Conservation (phyloP, 2,113 vertebrate genomes). For the Mugil cephalus region DNA sequence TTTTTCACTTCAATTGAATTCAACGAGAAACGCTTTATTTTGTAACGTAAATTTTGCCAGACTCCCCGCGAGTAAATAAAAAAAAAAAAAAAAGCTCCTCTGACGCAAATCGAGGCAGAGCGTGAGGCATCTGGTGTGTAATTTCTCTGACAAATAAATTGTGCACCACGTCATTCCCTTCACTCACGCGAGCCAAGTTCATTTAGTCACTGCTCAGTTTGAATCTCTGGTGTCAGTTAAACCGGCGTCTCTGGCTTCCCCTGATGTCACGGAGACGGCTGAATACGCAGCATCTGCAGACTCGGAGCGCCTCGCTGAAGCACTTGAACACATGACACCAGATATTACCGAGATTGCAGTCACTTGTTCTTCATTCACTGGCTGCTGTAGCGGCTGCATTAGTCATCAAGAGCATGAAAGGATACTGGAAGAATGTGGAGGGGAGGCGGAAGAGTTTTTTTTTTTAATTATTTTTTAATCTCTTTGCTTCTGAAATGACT, state of each 20-base stretch:
- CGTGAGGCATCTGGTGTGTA: constrained; percentile 36
- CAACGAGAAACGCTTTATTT: too few species aligned
- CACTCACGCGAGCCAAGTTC: constrained; percentile 4
- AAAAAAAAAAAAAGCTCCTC: not conserved
- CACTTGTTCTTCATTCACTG: constrained; percentile 29
- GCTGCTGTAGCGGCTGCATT: constrained; percentile 36
- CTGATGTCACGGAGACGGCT: constrained; percentile 17
- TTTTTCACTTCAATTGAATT: too few species aligned
- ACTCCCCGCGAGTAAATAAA: not conserved
- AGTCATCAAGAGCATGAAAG: constrained; percentile 55
- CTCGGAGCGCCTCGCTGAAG: constrained; percentile 20
- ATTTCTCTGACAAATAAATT: constrained; percentile 51
- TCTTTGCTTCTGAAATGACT: constrained; percentile 41
- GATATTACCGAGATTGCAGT: constrained; percentile 31
- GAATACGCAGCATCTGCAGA: constrained; percentile 21
- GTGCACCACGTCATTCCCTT: constrained; percentile 29
- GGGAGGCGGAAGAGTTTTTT: not conserved
- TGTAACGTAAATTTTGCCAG: too few species aligned
- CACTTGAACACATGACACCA: constrained; percentile 12
- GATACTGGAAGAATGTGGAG: constrained; percentile 47
- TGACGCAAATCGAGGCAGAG: constrained; percentile 6
- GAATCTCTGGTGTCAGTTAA: constrained; percentile 10
- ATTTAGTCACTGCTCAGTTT: constrained; percentile 47
- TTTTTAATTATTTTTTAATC: constrained; percentile 45
- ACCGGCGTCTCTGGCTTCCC: constrained; percentile 24